Evolutionary conservation across 2,797 vertebrate genomes (phyloP), one percentile per base, ranked within the genome.

Genomic region (Gymnopithys bicolor): DNA sequence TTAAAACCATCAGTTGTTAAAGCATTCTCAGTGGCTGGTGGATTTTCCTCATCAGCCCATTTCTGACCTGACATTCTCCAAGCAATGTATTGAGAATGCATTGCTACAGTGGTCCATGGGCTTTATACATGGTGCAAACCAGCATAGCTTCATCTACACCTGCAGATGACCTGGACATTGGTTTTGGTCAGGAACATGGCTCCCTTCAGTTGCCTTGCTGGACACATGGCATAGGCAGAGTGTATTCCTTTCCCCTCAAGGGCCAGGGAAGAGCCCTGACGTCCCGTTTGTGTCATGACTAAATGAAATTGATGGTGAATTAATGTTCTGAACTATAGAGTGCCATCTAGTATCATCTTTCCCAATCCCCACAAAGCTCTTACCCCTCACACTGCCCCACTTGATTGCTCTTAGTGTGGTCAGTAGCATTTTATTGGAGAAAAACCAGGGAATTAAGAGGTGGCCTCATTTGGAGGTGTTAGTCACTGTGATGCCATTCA

Each of bases 401-500:
- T 52, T 32, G 22, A 11, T 21, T 45, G 27, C 13, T 78, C 39
- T 81, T 13, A 43, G 13, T 4, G 27, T 6, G 4, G 52, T 46
- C 59, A 53, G 62, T 5, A 3, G 51, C 33, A 41, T 83, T 80
- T 91, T 93, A 62, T 5, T 55, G 73, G 49, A 80, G 87, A 96
- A 96, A 56, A 84, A 89, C 94, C 76, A 84, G 78, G 85, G 93
- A 96, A 95, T 96, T 87, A 96, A 88, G 89, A 78, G 52, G 35
- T 7, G 62, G 70, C 70, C 84, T 96, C 63, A 62, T 58, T 92
- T 4, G 2, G 80, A 74, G 49, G 18, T 84, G 78, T 87, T 90
- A 95, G 96, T 98, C 97, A 98, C 69, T 71, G 76, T 58, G 87
- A 86, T 97, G 88, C 94, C 95, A 97, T 97, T 93, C 91, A 83